phyloP scores from a whole-genome alignment of 2,888 invertebrate species.

The Torymus texanus region DNA sequence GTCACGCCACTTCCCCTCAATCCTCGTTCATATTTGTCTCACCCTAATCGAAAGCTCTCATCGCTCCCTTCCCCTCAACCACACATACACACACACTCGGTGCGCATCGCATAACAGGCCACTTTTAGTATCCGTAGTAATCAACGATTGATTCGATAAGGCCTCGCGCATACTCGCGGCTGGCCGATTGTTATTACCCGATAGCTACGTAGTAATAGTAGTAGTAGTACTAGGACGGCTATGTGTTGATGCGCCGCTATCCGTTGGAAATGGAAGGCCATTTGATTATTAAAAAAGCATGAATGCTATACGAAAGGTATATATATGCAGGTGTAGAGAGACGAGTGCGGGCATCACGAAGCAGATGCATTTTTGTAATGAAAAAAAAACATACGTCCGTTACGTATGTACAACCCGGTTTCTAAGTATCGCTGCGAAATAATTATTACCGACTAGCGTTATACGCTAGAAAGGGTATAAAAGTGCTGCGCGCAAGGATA shows the following conservation, averaged over 20 bases:
- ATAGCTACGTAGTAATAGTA: not conserved
- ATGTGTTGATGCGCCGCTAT: not conserved
- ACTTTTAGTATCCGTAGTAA: constrained; percentile 7
- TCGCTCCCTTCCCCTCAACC: not conserved
- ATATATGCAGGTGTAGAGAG: no score
- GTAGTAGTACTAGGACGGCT: no score
- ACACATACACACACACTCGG: not conserved
- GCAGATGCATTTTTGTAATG: constrained; percentile 25
- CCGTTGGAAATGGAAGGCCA: not conserved
- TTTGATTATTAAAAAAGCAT: constrained; percentile 33
- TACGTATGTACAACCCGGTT: no score
- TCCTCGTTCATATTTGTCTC: not conserved
- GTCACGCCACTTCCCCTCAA: not conserved
- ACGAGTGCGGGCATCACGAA: no score
- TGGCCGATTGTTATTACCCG: not conserved
- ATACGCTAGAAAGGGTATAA: no score
- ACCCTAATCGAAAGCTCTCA: not conserved
- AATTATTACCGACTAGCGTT: no score
- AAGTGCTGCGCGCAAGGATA: no score
- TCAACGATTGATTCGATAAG: constrained; percentile 43
- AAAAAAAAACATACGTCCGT: not conserved
- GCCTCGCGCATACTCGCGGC: not conserved
- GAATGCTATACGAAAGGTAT: not conserved
- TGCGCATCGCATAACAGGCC: constrained; percentile 7
- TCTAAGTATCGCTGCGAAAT: no score